Percentiles rank a stretch among this genome's conserved stretches.
phyloP scores from a whole-genome alignment of 2,113 vertebrate species.

The Ammodytes dubius region DNA sequence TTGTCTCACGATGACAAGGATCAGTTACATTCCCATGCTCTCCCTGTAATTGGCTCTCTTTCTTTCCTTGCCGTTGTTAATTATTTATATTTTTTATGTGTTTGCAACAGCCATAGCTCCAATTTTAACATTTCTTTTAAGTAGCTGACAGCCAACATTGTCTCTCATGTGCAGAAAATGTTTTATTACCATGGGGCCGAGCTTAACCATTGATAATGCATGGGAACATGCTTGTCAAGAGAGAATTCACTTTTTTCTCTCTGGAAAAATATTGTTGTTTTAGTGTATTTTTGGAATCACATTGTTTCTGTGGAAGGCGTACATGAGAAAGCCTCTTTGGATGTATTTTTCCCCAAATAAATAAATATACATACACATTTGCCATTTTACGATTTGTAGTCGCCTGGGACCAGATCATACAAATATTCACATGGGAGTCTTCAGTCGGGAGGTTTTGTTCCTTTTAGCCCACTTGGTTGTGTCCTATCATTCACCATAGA shows the following conservation, averaged over 20 bases:
- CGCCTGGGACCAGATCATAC: not conserved
- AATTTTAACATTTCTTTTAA: conserved; percentile 65
- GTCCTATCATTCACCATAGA: conserved; percentile 46
- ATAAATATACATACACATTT: not conserved
- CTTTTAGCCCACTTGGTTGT: conserved; percentile 23
- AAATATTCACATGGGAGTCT: conserved; percentile 23
- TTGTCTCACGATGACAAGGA: conserved; percentile 41
- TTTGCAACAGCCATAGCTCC: conserved; percentile 48
- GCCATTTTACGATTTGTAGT: conserved; percentile 9
- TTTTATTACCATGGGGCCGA: conserved; percentile 52
- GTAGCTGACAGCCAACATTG: conserved; percentile 59
- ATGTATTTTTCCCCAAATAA: not conserved
- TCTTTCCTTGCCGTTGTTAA: conserved; percentile 41
- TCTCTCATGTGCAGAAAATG: conserved; percentile 59
- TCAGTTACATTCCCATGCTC: conserved; percentile 41
- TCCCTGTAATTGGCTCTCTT: conserved; percentile 46
- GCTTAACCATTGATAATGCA: conserved; percentile 61
- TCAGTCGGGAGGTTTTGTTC: conserved; percentile 24
- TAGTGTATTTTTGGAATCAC: conserved; percentile 27
- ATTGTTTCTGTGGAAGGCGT: conserved; percentile 29
- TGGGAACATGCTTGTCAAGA: conserved; percentile 55
- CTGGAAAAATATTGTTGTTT: conserved; percentile 30
- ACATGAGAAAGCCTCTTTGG: not conserved
- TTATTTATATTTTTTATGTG: conserved; percentile 62
- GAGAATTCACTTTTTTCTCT: conserved; percentile 46